A percentile compares a stretch with the other conserved stretches of the same genome.
Evolutionary conservation across 2,113 vertebrate species (phyloP).

Genomic region (Anhinga rufa): DNA sequence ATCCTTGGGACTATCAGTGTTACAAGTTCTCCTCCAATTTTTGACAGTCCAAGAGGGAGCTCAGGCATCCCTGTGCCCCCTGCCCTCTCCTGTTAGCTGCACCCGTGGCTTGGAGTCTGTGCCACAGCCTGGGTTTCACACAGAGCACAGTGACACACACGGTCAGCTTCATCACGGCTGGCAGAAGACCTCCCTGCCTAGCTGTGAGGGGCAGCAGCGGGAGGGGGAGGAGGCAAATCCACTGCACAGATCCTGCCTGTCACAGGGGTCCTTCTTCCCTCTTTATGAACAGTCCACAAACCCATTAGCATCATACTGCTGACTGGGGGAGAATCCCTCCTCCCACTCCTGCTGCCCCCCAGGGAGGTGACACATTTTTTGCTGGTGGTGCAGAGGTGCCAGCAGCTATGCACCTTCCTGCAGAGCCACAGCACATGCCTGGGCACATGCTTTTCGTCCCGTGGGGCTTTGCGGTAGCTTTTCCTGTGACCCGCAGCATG

Average conservation of each 20-base stretch:
- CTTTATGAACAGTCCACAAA: background rate
- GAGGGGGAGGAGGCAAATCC: background rate
- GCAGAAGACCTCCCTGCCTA: background rate
- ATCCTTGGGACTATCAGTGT: background rate
- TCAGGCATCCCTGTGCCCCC: background rate
- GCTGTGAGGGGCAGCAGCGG: background rate
- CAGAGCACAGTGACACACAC: background rate
- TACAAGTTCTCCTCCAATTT: background rate
- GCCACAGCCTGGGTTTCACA: background rate
- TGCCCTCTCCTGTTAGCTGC: fast-evolving
- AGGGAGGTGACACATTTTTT: fast-evolving
- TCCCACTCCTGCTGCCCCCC: background rate
- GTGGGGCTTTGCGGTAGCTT: background rate
- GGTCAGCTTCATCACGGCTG: background rate
- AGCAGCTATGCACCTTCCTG: background rate
- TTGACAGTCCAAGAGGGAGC: background rate
- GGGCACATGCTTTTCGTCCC: fast-evolving
- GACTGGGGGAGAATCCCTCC: background rate
- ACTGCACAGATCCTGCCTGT: background rate
- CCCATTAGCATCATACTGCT: background rate
- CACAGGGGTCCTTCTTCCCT: background rate
- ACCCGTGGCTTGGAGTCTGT: background rate
- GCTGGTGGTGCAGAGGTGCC: background rate
- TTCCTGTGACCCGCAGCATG: fast-evolving
- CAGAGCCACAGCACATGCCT: fast-evolving